Evolutionary conservation across 2,797 vertebrate species (phyloP), one percentile per base, ranked within the genome.

Genomic region (Capromys pilorides): DNA sequence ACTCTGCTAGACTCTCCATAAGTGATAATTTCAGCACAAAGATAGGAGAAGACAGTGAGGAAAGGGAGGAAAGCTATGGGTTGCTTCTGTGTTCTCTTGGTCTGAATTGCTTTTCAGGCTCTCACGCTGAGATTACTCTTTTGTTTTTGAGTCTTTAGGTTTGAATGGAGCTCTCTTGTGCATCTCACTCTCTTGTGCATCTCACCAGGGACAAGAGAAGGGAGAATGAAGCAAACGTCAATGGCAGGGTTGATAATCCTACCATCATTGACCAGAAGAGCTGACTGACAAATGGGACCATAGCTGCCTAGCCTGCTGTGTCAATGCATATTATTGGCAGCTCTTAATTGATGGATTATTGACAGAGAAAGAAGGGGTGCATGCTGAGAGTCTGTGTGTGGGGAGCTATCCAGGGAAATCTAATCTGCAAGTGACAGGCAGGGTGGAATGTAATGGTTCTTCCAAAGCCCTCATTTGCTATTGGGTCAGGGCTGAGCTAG

Each of bases 291-390:
- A 62, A 95, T 66, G 31, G 45, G 86, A 41, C 39, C 31, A 86
- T 39, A 5, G 11, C 79, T 61, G 94, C 93, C 88, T 97, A 96
- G 97, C 86, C 69, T 96, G 66, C 96, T 96, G 69, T 85, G 93
- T 93, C 86, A 94, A 93, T 88, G 86, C 49, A 85, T 88, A 59
- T 88, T 94, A 83, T 95, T 87, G 97, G 85, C 96, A 92, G 61
- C 39, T n/a, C 87, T 97, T 97, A 97, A 98, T 49, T 97, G 97
- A 98, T 95, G 94, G 95, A 88, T 97, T 97, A 98, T 98, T 97
- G 97, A 97, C 96, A 97, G 71, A 88, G 94, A 51, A 0, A 28
- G 71, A 93, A 96, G 81, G 81, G 92, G 89, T 96, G 91, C 92
- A 33, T 89, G 90, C 54, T 97, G 94, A 96, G 33, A 96, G 41